Percentiles rank a stretch among this genome's conserved stretches.
Evolutionary conservation across 30 jellyfish, hydroid and myxozoan species (phyloP).

Genomic region (Pseudorhiza aurosa): DNA sequence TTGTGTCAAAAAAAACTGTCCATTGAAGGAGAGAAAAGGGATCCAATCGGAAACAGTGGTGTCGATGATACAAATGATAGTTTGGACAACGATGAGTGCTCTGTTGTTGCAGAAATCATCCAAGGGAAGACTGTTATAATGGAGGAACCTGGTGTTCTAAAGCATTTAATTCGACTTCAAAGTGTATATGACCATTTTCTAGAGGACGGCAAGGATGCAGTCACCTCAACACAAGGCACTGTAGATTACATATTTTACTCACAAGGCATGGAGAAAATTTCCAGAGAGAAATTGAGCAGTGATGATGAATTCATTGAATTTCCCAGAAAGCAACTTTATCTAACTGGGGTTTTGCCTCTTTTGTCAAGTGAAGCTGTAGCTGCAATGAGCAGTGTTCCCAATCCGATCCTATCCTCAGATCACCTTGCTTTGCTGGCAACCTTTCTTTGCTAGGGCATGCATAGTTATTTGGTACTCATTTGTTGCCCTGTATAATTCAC

Average conservation of each 20-base stretch:
- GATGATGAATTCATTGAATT: conserved; percentile 2
- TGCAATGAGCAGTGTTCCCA: conserved; percentile 74
- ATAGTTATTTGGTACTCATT: too few species aligned
- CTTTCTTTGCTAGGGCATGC: conserved; percentile 47
- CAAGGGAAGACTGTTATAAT: not conserved
- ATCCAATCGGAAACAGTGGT: not conserved
- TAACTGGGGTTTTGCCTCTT: conserved; percentile 69
- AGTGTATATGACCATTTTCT: conserved; percentile 69
- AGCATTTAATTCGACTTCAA: conserved; percentile 68
- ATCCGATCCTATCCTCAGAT: conserved; percentile 81
- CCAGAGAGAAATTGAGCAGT: not conserved
- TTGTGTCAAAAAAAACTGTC: conserved; percentile 59
- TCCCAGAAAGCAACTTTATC: conserved; percentile 49
- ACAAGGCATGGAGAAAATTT: conserved; percentile 6
- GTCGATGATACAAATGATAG: not conserved
- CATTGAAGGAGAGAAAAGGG: not conserved
- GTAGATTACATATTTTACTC: conserved; percentile 92
- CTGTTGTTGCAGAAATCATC: not conserved
- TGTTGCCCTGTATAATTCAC: too few species aligned
- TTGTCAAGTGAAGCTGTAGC: conserved; percentile 41
- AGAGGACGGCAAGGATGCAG: conserved; percentile 62
- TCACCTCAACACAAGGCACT: conserved; percentile 90
- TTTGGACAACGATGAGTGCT: conserved; percentile 2
- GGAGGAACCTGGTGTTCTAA: conserved; percentile 80
- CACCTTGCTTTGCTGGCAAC: conserved; percentile 85